A percentile compares a stretch with the other conserved stretches of the same genome.
Conservation (phyloP, 2,113 vertebrate genomes). For the Alligator sinensis region DNA sequence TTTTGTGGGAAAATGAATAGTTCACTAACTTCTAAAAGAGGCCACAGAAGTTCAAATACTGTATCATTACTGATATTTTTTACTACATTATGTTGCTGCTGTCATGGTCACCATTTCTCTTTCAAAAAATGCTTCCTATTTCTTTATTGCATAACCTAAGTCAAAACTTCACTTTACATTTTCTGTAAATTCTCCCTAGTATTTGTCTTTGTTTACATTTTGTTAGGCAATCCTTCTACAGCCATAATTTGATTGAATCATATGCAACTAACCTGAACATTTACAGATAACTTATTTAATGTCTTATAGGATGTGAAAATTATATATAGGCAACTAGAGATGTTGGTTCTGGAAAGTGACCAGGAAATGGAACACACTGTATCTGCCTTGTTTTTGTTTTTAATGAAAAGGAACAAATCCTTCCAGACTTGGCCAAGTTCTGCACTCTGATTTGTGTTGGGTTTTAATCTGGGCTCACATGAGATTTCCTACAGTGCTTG, state of each 20-base stretch:
- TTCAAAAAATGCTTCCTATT: not conserved
- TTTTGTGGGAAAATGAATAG: not conserved
- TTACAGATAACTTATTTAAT: not conserved
- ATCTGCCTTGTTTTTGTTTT: conserved; percentile 2
- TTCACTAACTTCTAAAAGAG: not conserved
- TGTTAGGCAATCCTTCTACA: not conserved
- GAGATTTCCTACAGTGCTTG: conserved; percentile 16
- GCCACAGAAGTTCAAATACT: not conserved
- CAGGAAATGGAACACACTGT: conserved; percentile 13
- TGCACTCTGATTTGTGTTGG: not conserved
- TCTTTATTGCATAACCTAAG: not conserved
- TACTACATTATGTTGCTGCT: not conserved
- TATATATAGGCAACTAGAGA: conserved; percentile 24
- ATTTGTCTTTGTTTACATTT: not conserved
- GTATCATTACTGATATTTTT: not conserved
- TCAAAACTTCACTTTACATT: not conserved
- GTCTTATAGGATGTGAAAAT: not conserved
- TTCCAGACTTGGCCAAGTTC: conserved; percentile 8
- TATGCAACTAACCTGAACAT: not conserved
- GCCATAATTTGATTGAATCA: not conserved
- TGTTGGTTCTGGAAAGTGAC: conserved; percentile 34
- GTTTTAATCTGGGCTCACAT: not conserved
- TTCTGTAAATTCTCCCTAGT: conserved; percentile 22
- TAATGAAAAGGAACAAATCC: not conserved
- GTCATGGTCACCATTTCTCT: not conserved